These are phyloP conservation scores for Hylyphantes graminicola DNA, from an alignment of 1,140 invertebrate species.

Conservation along the genomic window DNA sequence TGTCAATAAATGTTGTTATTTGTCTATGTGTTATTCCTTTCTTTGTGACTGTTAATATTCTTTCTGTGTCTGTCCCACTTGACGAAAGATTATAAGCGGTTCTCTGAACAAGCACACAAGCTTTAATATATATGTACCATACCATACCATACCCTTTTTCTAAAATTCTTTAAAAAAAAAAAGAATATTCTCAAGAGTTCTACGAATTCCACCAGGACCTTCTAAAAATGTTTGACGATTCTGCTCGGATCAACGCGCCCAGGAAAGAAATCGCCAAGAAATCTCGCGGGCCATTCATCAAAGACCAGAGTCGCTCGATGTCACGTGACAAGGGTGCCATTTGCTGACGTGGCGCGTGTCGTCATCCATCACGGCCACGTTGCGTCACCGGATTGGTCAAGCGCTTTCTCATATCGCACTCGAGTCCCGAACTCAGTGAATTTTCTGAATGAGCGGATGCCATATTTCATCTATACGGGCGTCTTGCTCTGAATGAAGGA, in stretches of 20 bases:
- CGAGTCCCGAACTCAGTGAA: slow-evolving; percentile 23
- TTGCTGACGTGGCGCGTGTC: slow-evolving; percentile 40
- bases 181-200: no score
- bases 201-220: no score
- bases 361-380: slow-evolving; percentile 36
- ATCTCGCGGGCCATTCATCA: slow-evolving; percentile 6
- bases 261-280: slow-evolving; percentile 10
- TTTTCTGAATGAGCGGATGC: slow-evolving; percentile 33
- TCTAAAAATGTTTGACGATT: slow-evolving; percentile 42
- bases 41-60: no score
- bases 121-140: no score
- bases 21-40: no score
- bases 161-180: no score
- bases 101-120: no score
- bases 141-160: no score
- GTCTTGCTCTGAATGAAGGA: background rate
- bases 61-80: no score
- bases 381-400: slow-evolving; percentile 5
- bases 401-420: slow-evolving; percentile 6
- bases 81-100: no score
- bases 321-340: slow-evolving; percentile 43
- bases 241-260: slow-evolving; percentile 21
- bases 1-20: no score
- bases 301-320: slow-evolving; percentile 14
- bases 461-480: slow-evolving; percentile 31